Base-by-base conservation (phyloP, 2,797 vertebrate species). In the Spatula clypeata region DNA sequence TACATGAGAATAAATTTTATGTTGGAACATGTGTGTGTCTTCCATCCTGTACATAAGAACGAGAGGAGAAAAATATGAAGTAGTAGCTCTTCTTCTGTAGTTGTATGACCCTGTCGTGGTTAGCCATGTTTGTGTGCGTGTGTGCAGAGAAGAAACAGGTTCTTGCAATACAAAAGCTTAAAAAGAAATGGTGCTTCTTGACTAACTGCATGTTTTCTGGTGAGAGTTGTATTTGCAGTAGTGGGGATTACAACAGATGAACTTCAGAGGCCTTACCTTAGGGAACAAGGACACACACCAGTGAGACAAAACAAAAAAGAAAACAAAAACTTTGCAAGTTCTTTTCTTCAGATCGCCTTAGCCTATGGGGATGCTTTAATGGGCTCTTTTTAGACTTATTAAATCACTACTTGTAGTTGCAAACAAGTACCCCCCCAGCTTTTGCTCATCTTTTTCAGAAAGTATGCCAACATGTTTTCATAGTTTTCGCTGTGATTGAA, bases 171-270 rank as follows among this genome's bases (percentile, higher is more conserved):
- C 6, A 67, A 34, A 79, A 76, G 42, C 36, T n/a, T 54, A 5
- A 34, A 64, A 75, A 72, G 2, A 84, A 87, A 44, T 31, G 34
- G 0, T 79, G 3, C 19, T 70, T 24, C 21, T 61, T 80, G 29
- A 49, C 85, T 77, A 57, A 45, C 3, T 79, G 19, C 1, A 0
- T 32, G 6, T 70, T 94, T 93, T 79, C 65, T 27, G 17, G n/a
- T 66, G 31, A 67, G 16, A 40, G 47, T 60, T 0, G 1, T 6
- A 8, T 51, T 27, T 40, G 13, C 34, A 64, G 0, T 0, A 2
- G 3, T 14, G 1, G 1, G 38, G 40, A 42, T 42, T 64, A 38
- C 60, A 40, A 17, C 20, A 53, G 53, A 51, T 42, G 8, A 55
- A 4, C 23, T 47, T 74, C 32, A 57, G 36, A 53, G 23, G 17